Evolutionary conservation across 1,140 invertebrate species (phyloP).

Genomic region (Daktulosphaira vitifoliae): DNA sequence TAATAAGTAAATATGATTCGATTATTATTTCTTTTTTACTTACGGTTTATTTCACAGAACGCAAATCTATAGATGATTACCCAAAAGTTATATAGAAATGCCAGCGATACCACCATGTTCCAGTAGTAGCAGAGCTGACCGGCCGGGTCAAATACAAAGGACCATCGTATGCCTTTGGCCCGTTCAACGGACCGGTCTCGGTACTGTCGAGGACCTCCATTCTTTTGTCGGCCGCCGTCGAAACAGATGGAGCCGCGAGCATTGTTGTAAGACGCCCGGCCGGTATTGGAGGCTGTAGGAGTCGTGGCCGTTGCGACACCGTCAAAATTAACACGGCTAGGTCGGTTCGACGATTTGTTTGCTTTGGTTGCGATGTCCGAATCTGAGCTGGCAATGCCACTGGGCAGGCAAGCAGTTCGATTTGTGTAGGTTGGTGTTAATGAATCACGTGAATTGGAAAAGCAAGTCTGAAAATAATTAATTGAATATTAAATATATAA

Average conservation of each 20-base stretch:
- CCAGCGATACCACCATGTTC: conserved; percentile 94
- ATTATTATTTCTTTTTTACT: too few species aligned
- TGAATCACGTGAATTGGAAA: conserved; percentile 63
- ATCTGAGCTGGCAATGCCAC: conserved; percentile 61
- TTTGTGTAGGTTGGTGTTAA: conserved; percentile 62
- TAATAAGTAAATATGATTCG: too few species aligned
- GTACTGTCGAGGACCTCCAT: conserved; percentile 20
- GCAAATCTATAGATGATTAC: conserved; percentile 97
- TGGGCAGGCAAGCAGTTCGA: conserved; percentile 41
- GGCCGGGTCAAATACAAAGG: conserved; percentile 86
- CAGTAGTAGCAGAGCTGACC: conserved; percentile 89
- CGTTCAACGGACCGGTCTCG: conserved; percentile 14
- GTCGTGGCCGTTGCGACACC: conserved; percentile 42
- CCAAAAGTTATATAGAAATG: conserved; percentile 98
- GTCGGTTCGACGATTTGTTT: conserved; percentile 48
- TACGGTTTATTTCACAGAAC: conserved; percentile 83
- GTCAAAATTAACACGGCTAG: conserved; percentile 57
- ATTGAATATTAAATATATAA: too few species aligned
- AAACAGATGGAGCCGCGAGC: conserved; percentile 28
- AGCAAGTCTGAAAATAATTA: conserved; percentile 49
- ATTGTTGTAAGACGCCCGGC: conserved; percentile 20
- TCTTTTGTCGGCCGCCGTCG: conserved; percentile 14
- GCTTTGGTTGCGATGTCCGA: conserved; percentile 53
- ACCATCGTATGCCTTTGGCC: conserved; percentile 56
- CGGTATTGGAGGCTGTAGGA: background rate